Conservation (phyloP, 2,113 vertebrate species). For the Micromys minutus region DNA sequence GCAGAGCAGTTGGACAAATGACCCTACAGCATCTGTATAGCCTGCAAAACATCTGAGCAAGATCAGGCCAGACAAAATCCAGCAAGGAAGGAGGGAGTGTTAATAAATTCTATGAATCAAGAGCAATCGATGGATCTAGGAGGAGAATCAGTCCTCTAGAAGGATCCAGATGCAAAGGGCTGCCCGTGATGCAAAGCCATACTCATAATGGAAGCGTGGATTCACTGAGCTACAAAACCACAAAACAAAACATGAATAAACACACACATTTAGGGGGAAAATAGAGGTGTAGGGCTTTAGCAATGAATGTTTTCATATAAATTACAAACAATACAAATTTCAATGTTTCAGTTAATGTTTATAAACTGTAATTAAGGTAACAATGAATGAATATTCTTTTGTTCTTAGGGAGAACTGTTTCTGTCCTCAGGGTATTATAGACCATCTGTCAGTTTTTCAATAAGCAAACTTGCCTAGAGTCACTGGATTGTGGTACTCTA, state of each 20-base stretch:
- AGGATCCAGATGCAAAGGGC: background rate
- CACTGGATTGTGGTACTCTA: background rate
- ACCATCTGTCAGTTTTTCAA: conserved; percentile 10
- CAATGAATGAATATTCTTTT: background rate
- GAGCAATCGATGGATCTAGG: background rate
- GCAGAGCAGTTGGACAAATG: background rate
- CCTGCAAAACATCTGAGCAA: background rate
- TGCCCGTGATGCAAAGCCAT: background rate
- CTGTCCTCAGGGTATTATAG: background rate
- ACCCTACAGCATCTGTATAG: background rate
- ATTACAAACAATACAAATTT: background rate
- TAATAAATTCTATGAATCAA: too few relatives aligned
- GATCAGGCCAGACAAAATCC: background rate
- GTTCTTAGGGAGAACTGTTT: background rate
- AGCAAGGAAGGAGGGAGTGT: background rate
- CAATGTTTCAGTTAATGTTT: background rate
- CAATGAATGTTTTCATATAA: background rate
- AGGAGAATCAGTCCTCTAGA: background rate
- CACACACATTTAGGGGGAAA: background rate
- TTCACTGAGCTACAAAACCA: background rate
- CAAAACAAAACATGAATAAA: background rate
- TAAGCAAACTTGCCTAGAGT: too few relatives aligned
- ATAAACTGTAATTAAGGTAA: background rate
- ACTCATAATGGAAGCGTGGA: background rate
- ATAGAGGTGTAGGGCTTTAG: background rate